A percentile compares a stretch with the other conserved stretches of the same genome.
Evolutionary conservation across 2,113 vertebrate genomes (phyloP).

Genomic region (Tachuris rubrigastra): DNA sequence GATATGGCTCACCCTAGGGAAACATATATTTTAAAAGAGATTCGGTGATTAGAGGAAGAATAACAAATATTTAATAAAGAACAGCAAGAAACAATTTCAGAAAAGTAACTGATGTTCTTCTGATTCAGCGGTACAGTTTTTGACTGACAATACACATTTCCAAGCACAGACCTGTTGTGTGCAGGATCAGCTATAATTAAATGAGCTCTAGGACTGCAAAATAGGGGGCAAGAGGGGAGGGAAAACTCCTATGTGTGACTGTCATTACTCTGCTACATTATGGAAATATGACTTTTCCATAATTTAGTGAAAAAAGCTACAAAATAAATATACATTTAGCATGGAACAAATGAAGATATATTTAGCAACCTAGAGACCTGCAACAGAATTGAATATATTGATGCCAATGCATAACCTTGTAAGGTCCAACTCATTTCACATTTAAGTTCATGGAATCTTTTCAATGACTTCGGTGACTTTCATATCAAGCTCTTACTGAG

Average conservation of each 20-base stretch:
- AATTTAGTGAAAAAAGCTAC: neutral
- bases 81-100: neutral
- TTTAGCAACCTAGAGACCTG: neutral
- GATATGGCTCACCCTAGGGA: slow-evolving; percentile 84
- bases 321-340: neutral
- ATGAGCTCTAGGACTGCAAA: neutral
- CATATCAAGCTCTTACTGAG: neutral
- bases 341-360: neutral
- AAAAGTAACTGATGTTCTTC: neutral
- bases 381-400: neutral
- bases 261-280: neutral
- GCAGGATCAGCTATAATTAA: neutral
- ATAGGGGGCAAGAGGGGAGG: neutral
- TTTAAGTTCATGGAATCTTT: slow-evolving; percentile 33
- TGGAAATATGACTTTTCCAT: neutral
- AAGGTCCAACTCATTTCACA: neutral
- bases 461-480: slow-evolving; percentile 54
- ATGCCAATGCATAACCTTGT: neutral
- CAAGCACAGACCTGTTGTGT: neutral
- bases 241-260: neutral
- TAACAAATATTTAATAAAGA: neutral
- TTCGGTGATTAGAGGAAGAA: neutral
- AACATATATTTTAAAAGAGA: neutral
- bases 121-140: neutral
- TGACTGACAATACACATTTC: neutral